Evolutionary conservation across 1,140 invertebrate species (phyloP), one percentile per base, ranked within the genome.

Genomic region (Bacillus rossius): DNA sequence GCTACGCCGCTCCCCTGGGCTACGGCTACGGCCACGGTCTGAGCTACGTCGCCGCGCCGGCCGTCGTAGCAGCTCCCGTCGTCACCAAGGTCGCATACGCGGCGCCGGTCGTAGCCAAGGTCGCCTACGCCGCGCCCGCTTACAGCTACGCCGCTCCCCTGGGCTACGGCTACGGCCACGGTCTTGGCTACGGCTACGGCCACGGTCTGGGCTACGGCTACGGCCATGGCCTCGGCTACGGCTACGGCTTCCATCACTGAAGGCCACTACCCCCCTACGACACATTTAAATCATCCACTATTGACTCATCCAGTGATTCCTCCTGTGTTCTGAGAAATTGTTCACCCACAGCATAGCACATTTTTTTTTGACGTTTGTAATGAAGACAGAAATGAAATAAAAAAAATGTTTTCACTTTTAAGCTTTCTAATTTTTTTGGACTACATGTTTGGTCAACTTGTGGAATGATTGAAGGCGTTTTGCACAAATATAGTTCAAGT

Each of bases 21-120:
- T 52, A 52, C 19, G 52, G 52, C 3, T 23, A 40, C 4, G 26
- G 38, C 4, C 29, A 34, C 29, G 29, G 37, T 3, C 20, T 55
- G 25, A 50, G 57, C 10, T 26, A 19, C 51, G 22, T 13, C 29
- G 16, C 16, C 26, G 8, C n/a, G n/a, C 26, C 8, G 5, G 25
- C 16, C 29, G 10, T 5, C 26, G 51, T 37, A 2, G 51, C 51
- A 10, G 49, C 48, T 1, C 29, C 38, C 37, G 13, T 26, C 40
- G 56, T 25, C 17, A 22, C 48, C 7, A 41, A 37, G 20, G 25
- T 59, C 17, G 57, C 29, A 4, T 53, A 59, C 25, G 57, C 57
- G 38, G 57, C 57, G 13, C 57, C 57, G 19, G 57, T 51, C 19
- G 41, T 53, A 8, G n/a, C 54, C 34, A 56, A 43, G 40, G 19